Conservation (phyloP, 2,113 vertebrate genomes). For the Python bivittatus region DNA sequence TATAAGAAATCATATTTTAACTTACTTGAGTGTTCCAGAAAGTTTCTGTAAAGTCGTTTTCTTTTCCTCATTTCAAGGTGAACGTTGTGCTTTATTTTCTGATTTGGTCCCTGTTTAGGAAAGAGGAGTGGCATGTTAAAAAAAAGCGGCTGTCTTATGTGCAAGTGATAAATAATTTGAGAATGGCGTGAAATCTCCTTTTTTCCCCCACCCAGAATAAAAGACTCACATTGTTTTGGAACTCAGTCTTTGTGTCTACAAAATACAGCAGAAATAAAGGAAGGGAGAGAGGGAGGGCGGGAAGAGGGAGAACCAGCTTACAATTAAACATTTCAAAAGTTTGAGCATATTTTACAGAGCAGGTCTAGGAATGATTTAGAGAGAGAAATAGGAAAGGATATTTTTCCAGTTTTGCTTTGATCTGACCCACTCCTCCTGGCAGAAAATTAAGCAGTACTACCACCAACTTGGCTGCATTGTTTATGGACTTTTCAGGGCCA, state of each 20-base stretch:
- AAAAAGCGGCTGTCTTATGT: slow-evolving; percentile 36
- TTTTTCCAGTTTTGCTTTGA: slow-evolving; percentile 59
- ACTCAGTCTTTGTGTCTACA: slow-evolving; percentile 50
- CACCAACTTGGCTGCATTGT: slow-evolving; percentile 50
- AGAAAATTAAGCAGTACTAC: slow-evolving; percentile 53
- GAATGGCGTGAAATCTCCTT: slow-evolving; percentile 9
- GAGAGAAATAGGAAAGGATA: slow-evolving; percentile 45
- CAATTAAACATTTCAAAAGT: slow-evolving; percentile 35
- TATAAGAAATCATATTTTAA: slow-evolving; percentile 62
- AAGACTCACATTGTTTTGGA: neutral
- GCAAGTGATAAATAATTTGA: neutral
- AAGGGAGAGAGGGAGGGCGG: neutral
- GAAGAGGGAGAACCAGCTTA: neutral
- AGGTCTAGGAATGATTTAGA: slow-evolving; percentile 60
- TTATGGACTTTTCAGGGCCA: slow-evolving; percentile 53
- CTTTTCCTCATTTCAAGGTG: slow-evolving; percentile 74
- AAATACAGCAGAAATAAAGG: slow-evolving; percentile 45
- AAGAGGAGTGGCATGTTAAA: slow-evolving; percentile 45
- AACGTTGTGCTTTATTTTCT: slow-evolving; percentile 75
- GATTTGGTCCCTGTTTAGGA: slow-evolving; percentile 69
- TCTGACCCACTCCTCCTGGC: slow-evolving; percentile 65
- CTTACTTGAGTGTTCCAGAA: slow-evolving; percentile 79
- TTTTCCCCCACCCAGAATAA: neutral
- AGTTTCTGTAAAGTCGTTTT: slow-evolving; percentile 72
- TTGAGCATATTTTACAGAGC: slow-evolving; percentile 59